Conservation (phyloP, 2,113 vertebrate genomes). For the Mobula birostris region DNA sequence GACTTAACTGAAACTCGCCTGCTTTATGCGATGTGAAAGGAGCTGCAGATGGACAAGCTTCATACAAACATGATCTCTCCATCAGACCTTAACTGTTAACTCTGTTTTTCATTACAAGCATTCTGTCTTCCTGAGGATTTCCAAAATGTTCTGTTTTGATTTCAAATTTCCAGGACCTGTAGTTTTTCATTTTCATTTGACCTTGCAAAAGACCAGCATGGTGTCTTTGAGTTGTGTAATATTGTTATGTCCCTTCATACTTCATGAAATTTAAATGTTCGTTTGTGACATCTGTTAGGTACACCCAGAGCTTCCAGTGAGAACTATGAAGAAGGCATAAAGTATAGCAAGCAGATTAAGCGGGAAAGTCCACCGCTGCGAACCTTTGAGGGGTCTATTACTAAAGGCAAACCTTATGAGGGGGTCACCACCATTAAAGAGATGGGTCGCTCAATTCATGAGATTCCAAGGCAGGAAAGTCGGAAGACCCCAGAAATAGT, state of each 20-base stretch:
- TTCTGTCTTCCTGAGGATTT: too few species aligned
- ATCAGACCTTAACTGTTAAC: too few species aligned
- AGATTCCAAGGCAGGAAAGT: conserved; percentile 89
- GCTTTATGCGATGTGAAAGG: too few species aligned
- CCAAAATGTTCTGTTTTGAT: too few species aligned
- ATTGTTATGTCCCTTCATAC: neutral
- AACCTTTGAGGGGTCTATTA: conserved; percentile 86
- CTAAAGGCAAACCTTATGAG: conserved; percentile 90
- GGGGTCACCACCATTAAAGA: conserved; percentile 94
- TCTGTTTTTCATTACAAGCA: too few species aligned
- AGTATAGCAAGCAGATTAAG: conserved; percentile 92
- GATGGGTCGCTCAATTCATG: conserved; percentile 93
- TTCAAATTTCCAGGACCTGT: too few species aligned
- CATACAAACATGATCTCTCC: too few species aligned
- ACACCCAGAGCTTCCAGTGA: conserved; percentile 83
- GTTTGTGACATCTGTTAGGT: conserved; percentile 56
- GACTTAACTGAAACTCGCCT: too few species aligned
- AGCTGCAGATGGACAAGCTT: too few species aligned
- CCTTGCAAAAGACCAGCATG: too few species aligned
- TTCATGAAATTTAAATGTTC: neutral
- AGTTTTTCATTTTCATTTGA: too few species aligned
- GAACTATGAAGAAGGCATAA: conserved; percentile 81
- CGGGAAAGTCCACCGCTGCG: conserved; percentile 85
- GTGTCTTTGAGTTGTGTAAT: neutral
- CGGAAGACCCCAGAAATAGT: conserved; percentile 83